phyloP scores from a whole-genome alignment of 2,888 invertebrate species.

The Cyclophora punctaria region DNA sequence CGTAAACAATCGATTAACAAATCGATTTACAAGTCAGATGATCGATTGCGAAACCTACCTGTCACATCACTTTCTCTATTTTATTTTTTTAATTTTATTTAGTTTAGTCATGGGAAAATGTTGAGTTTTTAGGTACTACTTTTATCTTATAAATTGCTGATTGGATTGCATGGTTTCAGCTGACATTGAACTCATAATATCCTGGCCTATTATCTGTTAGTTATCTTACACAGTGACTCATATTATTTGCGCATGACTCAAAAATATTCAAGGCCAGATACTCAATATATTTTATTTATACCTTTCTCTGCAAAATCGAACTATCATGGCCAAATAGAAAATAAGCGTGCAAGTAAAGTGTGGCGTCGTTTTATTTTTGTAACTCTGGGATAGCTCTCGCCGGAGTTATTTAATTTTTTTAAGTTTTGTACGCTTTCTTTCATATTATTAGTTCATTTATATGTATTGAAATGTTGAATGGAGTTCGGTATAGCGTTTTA shows the following conservation, averaged over 20 bases:
- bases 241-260: too few species aligned
- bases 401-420: neutral
- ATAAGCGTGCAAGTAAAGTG: neutral
- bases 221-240: too few species aligned
- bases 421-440: too few species aligned
- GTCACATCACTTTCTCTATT: conserved; percentile 26
- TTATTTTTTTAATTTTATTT: conserved; percentile 2
- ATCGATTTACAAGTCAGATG: conserved; percentile 17
- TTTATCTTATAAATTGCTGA: too few species aligned
- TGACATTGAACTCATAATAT: neutral
- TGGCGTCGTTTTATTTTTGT: neutral
- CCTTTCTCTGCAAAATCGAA: conserved; percentile 7
- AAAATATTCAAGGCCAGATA: neutral
- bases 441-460: too few species aligned
- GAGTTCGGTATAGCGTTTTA: too few species aligned
- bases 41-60: conserved; percentile 12
- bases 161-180: too few species aligned
- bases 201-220: neutral
- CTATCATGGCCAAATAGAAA: conserved; percentile 1
- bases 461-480: too few species aligned
- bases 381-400: neutral
- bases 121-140: too few species aligned
- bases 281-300: neutral
- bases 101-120: conserved; percentile 1
- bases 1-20: too few species aligned